Evolutionary conservation across 2,888 invertebrate species (phyloP).

Genomic region (Liodrosophila aerea): DNA sequence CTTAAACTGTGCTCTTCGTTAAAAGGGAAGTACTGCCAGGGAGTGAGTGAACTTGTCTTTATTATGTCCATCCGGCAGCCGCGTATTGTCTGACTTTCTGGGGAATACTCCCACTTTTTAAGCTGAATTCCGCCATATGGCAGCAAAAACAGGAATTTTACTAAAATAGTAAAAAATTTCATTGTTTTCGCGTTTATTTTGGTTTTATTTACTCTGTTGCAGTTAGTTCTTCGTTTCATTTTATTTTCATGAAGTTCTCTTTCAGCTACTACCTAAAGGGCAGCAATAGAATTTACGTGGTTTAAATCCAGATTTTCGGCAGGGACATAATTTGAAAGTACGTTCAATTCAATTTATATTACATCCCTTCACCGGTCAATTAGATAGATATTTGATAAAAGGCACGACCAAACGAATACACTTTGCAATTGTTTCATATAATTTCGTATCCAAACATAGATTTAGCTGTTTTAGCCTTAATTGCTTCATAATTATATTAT

Average conservation of each 20-base stretch:
- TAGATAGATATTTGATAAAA: too few relatives aligned
- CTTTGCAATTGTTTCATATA: too few relatives aligned
- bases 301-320: background rate
- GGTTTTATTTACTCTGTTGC: constrained; percentile 6
- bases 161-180: constrained; percentile 50
- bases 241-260: constrained; percentile 9
- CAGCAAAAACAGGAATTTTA: constrained; percentile 46
- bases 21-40: constrained; percentile 6
- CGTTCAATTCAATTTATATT: constrained; percentile 56
- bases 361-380: constrained; percentile 44
- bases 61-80: constrained; percentile 58
- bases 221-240: constrained; percentile 12
- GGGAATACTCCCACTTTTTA: constrained; percentile 17
- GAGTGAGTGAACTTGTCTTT: constrained; percentile 46
- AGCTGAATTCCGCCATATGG: constrained; percentile 28
- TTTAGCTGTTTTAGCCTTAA: too few relatives aligned
- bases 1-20: constrained; percentile 5
- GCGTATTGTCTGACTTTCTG: constrained; percentile 29
- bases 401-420: too few relatives aligned
- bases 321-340: constrained; percentile 35
- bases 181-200: constrained; percentile 53
- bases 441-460: too few relatives aligned
- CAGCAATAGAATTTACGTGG: too few relatives aligned
- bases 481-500: too few relatives aligned
- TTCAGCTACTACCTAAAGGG: too few relatives aligned